These are phyloP conservation scores for Hartigia nigra DNA, from an alignment of 2,888 invertebrate genomes.

Conservation along the genomic window DNA sequence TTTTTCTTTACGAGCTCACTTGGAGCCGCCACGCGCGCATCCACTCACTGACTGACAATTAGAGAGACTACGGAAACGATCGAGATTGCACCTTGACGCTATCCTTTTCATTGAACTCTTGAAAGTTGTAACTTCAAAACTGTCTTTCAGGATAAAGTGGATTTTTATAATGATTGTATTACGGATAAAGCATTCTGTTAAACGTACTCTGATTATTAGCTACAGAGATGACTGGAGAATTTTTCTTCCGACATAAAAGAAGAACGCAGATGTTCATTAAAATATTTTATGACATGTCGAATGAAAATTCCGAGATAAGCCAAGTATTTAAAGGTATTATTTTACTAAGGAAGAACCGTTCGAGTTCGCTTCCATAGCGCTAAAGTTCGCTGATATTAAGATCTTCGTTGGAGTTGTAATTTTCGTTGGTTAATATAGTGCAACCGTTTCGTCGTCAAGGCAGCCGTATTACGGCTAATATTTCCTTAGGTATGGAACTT, in stretches of 20 bases:
- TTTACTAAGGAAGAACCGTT: background rate
- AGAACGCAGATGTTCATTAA: background rate
- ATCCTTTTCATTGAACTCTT: background rate
- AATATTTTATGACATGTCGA: background rate
- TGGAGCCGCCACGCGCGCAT: background rate
- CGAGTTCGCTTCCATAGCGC: slow-evolving; percentile 17
- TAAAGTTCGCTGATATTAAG: slow-evolving; percentile 50
- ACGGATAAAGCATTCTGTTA: background rate
- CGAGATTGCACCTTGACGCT: background rate
- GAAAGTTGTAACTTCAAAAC: background rate
- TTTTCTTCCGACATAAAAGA: background rate
- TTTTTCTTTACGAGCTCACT: slow-evolving; percentile 24
- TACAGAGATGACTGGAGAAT: background rate
- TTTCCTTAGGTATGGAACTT: slow-evolving; percentile 40
- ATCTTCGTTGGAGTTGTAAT: slow-evolving; percentile 44
- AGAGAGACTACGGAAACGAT: background rate
- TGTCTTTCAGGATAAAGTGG: background rate
- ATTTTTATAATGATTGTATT: background rate
- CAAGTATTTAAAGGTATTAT: background rate
- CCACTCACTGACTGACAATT: background rate
- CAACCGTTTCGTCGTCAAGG: slow-evolving; percentile 38
- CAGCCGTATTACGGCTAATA: slow-evolving; percentile 50
- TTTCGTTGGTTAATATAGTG: slow-evolving; percentile 46
- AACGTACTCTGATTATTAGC: background rate
- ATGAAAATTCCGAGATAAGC: background rate